These are phyloP conservation scores for Caenorhabditis sp. DNA, from an alignment of 2,888 invertebrate species.

Conservation along the genomic window DNA sequence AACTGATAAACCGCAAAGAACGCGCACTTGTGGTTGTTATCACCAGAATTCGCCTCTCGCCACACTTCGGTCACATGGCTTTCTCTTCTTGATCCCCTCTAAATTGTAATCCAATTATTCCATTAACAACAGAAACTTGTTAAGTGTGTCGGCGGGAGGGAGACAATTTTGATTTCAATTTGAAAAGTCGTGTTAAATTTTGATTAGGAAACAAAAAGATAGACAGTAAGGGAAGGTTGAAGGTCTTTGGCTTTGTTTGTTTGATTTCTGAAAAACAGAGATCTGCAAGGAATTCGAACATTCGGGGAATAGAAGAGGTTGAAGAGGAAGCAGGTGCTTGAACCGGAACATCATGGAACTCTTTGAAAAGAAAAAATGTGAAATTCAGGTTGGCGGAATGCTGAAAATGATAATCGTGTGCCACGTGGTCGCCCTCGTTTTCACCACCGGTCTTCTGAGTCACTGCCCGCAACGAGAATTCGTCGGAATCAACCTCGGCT, in stretches of 20 bases:
- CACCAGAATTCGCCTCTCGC: slow-evolving; percentile 2
- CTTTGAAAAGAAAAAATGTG: too few relatives aligned
- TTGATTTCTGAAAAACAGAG: background rate
- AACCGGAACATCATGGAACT: too few relatives aligned
- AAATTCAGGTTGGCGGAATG: slow-evolving; percentile 80
- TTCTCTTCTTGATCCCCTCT: slow-evolving; percentile 34
- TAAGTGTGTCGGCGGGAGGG: slow-evolving; percentile 10
- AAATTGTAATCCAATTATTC: slow-evolving; percentile 57
- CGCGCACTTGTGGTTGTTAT: slow-evolving; percentile 2
- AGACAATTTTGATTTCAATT: background rate
- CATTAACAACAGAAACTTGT: slow-evolving; percentile 42
- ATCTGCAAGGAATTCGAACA: too few relatives aligned
- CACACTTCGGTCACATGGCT: slow-evolving; percentile 44
- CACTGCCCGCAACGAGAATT: slow-evolving; percentile 81
- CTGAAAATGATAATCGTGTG: slow-evolving; percentile 82
- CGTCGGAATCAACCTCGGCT: slow-evolving; percentile 80
- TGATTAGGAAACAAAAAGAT: background rate
- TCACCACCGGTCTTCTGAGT: slow-evolving; percentile 78
- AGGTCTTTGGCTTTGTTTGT: slow-evolving; percentile 3
- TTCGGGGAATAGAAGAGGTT: too few relatives aligned
- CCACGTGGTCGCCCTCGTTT: slow-evolving; percentile 76
- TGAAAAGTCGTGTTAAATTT: slow-evolving; percentile 3
- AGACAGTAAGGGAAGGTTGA: slow-evolving; percentile 19
- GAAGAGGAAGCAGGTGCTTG: too few relatives aligned
- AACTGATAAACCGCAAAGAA: slow-evolving; percentile 13